A percentile compares a stretch with the other conserved stretches of the same genome.
phyloP scores from a whole-genome alignment of 2,797 vertebrate genomes.

The Channallabes apus region DNA sequence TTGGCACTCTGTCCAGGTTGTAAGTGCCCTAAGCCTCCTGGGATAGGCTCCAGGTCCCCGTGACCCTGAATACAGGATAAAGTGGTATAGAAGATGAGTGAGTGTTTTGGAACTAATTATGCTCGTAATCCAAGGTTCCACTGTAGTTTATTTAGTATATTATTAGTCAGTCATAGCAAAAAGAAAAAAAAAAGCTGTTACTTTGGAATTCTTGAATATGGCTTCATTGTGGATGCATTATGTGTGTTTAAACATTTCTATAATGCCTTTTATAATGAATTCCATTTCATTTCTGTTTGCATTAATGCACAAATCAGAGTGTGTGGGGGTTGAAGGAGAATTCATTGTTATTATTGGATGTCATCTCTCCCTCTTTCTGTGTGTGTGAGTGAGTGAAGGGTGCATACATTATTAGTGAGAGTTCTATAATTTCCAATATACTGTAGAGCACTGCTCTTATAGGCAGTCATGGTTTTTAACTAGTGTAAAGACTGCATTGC shows the following conservation, averaged over 20 bases:
- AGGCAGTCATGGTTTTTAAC: background rate
- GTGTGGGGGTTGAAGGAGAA: background rate
- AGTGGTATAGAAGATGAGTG: too few relatives aligned
- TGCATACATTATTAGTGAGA: slow-evolving; percentile 3
- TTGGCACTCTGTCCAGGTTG: too few relatives aligned
- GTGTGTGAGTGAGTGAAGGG: background rate
- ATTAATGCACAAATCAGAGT: slow-evolving; percentile 12
- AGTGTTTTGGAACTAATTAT: too few relatives aligned
- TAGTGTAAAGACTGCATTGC: background rate
- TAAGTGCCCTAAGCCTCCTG: too few relatives aligned
- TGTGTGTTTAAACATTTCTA: slow-evolving; percentile 6
- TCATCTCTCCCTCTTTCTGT: background rate
- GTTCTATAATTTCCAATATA: background rate
- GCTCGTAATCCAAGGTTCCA: too few relatives aligned
- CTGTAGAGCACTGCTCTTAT: background rate
- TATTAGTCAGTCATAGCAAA: background rate
- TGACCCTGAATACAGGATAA: too few relatives aligned
- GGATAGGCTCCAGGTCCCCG: too few relatives aligned
- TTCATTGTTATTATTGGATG: background rate
- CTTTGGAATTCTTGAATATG: background rate
- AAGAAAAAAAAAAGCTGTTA: background rate
- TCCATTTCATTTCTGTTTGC: background rate
- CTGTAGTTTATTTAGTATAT: too few relatives aligned
- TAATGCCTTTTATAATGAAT: background rate
- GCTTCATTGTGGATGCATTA: background rate